A percentile compares a stretch with the other conserved stretches of the same genome.
Evolutionary conservation across 2,888 invertebrate species (phyloP).

Genomic region (Sminthurinus aureus): DNA sequence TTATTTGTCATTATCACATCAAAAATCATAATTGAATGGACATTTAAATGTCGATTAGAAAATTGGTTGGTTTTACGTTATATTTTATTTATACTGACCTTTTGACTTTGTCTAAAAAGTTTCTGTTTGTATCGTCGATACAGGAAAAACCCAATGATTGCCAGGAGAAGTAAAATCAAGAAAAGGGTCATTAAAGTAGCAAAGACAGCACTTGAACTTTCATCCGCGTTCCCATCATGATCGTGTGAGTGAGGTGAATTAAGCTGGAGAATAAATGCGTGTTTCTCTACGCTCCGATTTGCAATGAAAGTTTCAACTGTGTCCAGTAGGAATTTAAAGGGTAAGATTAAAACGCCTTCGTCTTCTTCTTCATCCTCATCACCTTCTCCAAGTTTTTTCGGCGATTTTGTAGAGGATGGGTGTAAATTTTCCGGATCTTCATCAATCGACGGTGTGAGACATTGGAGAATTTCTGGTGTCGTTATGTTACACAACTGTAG

Average conservation of each 20-base stretch:
- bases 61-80: background rate
- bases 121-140: slow-evolving; percentile 3
- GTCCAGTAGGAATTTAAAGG: slow-evolving; percentile 31
- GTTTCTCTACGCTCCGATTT: slow-evolving; percentile 12
- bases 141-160: background rate
- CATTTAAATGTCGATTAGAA: background rate
- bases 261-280: slow-evolving; percentile 23
- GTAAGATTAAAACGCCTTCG: slow-evolving; percentile 19
- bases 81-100: background rate
- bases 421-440: background rate
- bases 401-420: no score
- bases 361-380: background rate
- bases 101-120: background rate
- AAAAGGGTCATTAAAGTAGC: background rate
- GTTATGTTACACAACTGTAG: slow-evolving; percentile 31
- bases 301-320: slow-evolving; percentile 26
- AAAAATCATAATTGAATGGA: slow-evolving; percentile 3
- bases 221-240: slow-evolving; percentile 19
- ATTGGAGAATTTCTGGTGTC: slow-evolving; percentile 20
- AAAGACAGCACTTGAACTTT: background rate
- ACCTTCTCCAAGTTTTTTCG: no score
- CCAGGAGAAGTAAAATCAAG: background rate
- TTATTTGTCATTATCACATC: background rate
- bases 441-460: slow-evolving; percentile 29
- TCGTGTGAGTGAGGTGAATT: background rate